Evolutionary conservation across 2,113 vertebrate genomes (phyloP).

Genomic region (Ptychochromis oligacanthus): DNA sequence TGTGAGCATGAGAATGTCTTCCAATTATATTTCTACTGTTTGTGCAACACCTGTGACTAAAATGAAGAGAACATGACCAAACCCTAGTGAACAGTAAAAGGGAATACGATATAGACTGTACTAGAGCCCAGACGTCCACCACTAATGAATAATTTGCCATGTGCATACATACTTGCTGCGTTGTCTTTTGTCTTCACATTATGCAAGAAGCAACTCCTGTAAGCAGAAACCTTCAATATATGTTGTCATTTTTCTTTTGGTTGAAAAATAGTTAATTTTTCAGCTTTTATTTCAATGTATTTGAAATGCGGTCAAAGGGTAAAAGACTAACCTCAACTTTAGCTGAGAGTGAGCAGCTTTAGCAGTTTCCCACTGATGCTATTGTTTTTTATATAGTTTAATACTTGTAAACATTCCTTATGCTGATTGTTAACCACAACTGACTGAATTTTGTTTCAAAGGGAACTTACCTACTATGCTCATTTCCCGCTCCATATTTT

Average conservation of each 20-base stretch:
- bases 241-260: background rate
- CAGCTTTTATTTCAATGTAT: background rate
- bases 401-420: background rate
- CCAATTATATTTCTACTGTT: constrained; percentile 29
- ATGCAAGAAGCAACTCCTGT: background rate
- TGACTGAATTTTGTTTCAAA: background rate
- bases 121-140: background rate
- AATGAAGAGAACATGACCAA: constrained; percentile 50
- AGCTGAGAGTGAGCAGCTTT: background rate
- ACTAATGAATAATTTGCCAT: background rate
- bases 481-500: background rate
- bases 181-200: background rate
- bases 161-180: background rate
- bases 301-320: constrained; percentile 10
- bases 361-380: background rate
- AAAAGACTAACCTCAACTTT: background rate
- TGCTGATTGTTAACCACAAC: background rate
- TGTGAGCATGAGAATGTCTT: constrained; percentile 9
- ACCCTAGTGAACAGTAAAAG: constrained; percentile 56
- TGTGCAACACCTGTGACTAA: constrained; percentile 40
- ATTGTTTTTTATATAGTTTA: background rate
- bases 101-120: constrained; percentile 60
- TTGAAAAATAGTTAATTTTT: too few relatives aligned
- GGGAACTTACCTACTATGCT: background rate
- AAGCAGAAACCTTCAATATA: background rate